Evolutionary conservation across 2,113 vertebrate genomes (phyloP).

Genomic region (Rhadina sibilatrix): DNA sequence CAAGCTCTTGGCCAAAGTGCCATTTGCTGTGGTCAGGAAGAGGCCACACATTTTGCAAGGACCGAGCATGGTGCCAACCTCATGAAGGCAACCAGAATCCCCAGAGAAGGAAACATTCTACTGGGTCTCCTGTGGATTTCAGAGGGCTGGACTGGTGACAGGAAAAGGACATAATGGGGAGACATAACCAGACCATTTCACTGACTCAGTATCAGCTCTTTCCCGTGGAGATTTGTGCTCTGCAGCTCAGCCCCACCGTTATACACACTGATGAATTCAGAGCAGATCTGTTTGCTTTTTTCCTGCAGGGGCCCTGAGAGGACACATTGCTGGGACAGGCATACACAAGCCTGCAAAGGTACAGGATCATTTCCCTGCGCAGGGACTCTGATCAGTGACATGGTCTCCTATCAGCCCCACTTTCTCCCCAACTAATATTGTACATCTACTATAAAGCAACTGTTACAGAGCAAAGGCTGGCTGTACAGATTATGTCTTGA

Average conservation of each 20-base stretch:
- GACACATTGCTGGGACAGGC: not conserved
- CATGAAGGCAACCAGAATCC: not conserved
- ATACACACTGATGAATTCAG: not conserved
- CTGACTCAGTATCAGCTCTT: not conserved
- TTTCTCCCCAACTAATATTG: not conserved
- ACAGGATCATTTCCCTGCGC: rapidly evolving
- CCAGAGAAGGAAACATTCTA: not conserved
- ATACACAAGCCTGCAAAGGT: not conserved
- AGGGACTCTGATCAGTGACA: rapidly evolving
- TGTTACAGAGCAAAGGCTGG: not conserved
- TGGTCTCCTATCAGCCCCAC: rapidly evolving
- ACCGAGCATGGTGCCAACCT: not conserved
- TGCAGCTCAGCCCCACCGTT: not conserved
- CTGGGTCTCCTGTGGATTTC: not conserved
- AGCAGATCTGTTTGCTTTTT: not conserved
- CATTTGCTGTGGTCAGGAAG: not conserved
- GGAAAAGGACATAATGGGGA: not conserved
- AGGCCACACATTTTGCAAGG: not conserved
- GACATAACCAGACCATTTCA: not conserved
- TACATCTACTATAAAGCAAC: not conserved
- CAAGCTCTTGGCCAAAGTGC: not conserved
- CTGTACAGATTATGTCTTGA: not conserved
- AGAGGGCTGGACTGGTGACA: not conserved
- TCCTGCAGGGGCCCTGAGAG: not conserved
- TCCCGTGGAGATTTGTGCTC: not conserved